A percentile compares a stretch with the other conserved stretches of the same genome.
Evolutionary conservation across 1,140 invertebrate genomes (phyloP).

Genomic region (Muscidifurax raptorellus): DNA sequence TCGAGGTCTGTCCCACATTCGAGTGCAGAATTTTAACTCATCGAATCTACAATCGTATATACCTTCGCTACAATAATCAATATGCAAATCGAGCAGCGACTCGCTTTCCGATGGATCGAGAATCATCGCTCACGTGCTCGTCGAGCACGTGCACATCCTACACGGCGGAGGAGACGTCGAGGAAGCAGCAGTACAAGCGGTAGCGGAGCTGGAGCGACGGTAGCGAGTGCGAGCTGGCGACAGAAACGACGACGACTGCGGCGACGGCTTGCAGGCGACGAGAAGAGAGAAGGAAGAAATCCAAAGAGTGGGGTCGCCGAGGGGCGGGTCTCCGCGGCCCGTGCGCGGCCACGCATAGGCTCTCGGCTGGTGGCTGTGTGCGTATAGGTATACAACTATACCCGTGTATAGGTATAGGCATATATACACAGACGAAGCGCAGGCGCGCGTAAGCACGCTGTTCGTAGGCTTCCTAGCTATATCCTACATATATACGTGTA

Average conservation of each 20-base stretch:
- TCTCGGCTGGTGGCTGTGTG: conserved; percentile 52
- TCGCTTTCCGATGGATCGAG: too few relatives aligned
- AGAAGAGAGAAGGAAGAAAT: conserved; percentile 51
- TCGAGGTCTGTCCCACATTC: conserved; percentile 19
- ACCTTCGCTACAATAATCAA: neutral
- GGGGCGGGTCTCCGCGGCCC: conserved; percentile 66
- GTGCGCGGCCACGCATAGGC: conserved; percentile 59
- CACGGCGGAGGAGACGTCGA: too few relatives aligned
- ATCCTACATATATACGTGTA: conserved; percentile 12
- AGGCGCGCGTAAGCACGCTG: conserved; percentile 41
- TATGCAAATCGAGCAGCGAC: too few relatives aligned
- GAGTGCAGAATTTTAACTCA: neutral
- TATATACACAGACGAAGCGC: too few relatives aligned
- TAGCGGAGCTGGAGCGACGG: neutral
- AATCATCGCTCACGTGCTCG: neutral
- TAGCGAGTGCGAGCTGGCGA: conserved; percentile 52
- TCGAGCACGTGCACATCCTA: conserved; percentile 45
- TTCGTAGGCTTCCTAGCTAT: conserved; percentile 29
- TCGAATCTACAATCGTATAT: neutral
- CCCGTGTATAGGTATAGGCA: too few relatives aligned
- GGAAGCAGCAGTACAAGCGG: too few relatives aligned
- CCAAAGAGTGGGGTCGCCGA: conserved; percentile 61
- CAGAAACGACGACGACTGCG: conserved; percentile 9
- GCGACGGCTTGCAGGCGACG: neutral
- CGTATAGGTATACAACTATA: conserved; percentile 27